Percentiles rank a stretch among this genome's conserved stretches.
These are phyloP conservation scores for cattle (Bos taurus) DNA, from an alignment of 2,113 vertebrate genomes.

Conservation along the genomic window ARS-UCD2.0 NC_037338.1:98851501-98852000, in stretches of 20 bases:
- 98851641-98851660: not conserved
- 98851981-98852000: not conserved
- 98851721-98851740: not conserved
- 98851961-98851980: not conserved
- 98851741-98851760: not conserved
- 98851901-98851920: not conserved
- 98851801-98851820: not conserved
- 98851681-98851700: not conserved
- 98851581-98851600: not conserved
- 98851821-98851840: not conserved
- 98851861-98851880: not conserved
- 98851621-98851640: not conserved
- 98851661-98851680: not conserved
- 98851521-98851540: not conserved
- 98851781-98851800: not conserved
- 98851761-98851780: not conserved
- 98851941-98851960: not conserved
- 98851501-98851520: not conserved
- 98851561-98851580: not conserved
- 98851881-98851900: not conserved
- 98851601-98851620: not conserved
- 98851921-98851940: not conserved
- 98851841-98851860: not conserved
- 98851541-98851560: not conserved
- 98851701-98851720: not conserved